These are phyloP conservation scores for Tenthredo distinguenda DNA, from an alignment of 2,888 invertebrate genomes.

Conservation along the genomic window DNA sequence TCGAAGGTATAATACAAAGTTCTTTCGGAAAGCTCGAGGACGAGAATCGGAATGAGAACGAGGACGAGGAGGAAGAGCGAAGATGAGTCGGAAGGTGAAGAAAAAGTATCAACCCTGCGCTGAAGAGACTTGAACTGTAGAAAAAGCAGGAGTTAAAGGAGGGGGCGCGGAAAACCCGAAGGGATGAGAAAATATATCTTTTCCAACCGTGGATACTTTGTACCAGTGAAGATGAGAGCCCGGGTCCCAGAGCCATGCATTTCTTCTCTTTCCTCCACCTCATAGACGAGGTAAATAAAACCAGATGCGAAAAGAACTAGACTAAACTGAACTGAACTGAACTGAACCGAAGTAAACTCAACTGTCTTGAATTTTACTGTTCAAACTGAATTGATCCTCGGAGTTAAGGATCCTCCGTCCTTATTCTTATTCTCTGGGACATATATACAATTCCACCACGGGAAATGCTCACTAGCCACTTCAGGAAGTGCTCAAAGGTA, in stretches of 20 bases:
- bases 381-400: conserved; percentile 32
- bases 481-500: neutral
- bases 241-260: neutral
- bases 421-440: neutral
- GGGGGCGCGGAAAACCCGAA: neutral
- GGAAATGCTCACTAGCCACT: neutral
- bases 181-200: conserved; percentile 29
- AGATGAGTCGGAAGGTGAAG: neutral
- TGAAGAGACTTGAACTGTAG: conserved; percentile 26
- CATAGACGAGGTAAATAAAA: conserved; percentile 37
- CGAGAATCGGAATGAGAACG: neutral
- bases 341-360: conserved; percentile 1
- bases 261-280: neutral
- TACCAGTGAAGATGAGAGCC: neutral
- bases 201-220: conserved; percentile 20
- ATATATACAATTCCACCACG: neutral
- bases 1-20: conserved; percentile 31
- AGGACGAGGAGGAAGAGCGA: neutral
- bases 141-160: neutral
- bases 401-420: neutral
- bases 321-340: conserved; percentile 23
- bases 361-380: conserved; percentile 33
- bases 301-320: conserved; percentile 35
- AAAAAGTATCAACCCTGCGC: conserved; percentile 23
- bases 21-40: neutral